Percentiles rank a stretch among this genome's conserved stretches.
These are phyloP conservation scores for Tragelaphus buxtoni DNA, from an alignment of 2,113 vertebrate species.

Conservation along the genomic window DNA sequence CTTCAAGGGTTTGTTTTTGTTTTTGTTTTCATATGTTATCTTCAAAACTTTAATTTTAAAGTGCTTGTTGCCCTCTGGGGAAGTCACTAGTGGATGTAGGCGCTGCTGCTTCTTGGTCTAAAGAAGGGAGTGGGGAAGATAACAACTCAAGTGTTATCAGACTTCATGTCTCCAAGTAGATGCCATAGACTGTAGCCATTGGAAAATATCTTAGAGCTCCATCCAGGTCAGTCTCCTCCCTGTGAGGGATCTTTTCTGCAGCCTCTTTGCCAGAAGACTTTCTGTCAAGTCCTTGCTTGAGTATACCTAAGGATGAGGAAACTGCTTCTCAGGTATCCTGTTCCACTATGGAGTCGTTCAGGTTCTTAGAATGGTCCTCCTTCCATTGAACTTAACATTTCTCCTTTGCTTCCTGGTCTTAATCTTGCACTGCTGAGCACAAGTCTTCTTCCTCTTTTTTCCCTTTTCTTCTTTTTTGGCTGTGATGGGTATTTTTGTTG, in stretches of 20 bases:
- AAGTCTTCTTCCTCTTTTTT: background rate
- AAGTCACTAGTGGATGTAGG: background rate
- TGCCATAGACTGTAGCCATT: background rate
- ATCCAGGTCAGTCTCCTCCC: background rate
- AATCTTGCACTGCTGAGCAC: background rate
- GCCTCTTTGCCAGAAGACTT: background rate
- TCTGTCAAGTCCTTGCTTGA: background rate
- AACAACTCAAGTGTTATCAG: background rate
- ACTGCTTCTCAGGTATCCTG: background rate
- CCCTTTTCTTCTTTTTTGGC: background rate
- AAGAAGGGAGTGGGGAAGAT: background rate
- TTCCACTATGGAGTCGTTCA: background rate
- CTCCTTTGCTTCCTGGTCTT: background rate
- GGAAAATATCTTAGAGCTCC: background rate
- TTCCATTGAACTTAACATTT: background rate
- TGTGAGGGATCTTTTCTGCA: background rate
- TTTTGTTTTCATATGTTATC: background rate
- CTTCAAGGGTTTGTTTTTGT: background rate
- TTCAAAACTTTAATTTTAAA: background rate
- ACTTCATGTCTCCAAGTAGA: background rate
- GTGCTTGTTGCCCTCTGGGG: background rate
- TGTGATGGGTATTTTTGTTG: background rate
- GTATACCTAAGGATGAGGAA: background rate
- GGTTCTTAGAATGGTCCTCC: background rate
- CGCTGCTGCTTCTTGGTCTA: background rate